Base-by-base conservation (phyloP, 2,113 vertebrate species). In the Indicator maculatus region DNA sequence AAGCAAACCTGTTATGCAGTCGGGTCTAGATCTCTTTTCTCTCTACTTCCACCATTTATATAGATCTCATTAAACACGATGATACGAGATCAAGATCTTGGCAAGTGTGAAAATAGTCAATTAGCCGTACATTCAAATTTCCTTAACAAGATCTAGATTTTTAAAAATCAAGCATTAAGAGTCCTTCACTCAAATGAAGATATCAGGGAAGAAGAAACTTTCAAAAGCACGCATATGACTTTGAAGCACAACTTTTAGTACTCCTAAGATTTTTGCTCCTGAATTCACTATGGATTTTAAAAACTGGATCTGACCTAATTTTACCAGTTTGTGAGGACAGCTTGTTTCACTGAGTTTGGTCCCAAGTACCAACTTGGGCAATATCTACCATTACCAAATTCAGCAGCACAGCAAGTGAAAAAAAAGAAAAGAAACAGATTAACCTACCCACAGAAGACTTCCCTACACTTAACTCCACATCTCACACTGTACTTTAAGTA, bases 1-100 rank as follows among this genome's bases (percentile, higher is more conserved):
- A 89, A 79, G n/a, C 16, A 80, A 94, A 88, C 53, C 47, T 86
- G 93, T 75, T 65, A 65, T 5, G 83, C 61, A 90, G 88, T n/a
- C 58, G 71, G 39, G 50, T 17, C 65, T 52, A 69, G 63, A 8
- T 59, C 11, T 76, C 73, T 83, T 12, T 61, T 79, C 77, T 81
- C 52, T 75, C 50, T 81, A 8, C 33, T 92, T 94, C 41, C 58
- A 86, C 72, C 60, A 65, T 33, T 77, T 69, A 80, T 31, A 82
- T 5, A 85, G 72, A 75, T 71, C 56, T 44, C 87, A 87, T 71
- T 70, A 80, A 90, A 90, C 50, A 60, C 27, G 55, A 72, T 47
- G 50, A 76, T 47, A 85, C 0, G 70, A 91, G 74, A 91, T 47
- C 72, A 78, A 82, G 72, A 82, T 71, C 64, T 63, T 89, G 71